Base-by-base conservation (phyloP, 2,888 invertebrate species). In the Scaptomyza reducta region DNA sequence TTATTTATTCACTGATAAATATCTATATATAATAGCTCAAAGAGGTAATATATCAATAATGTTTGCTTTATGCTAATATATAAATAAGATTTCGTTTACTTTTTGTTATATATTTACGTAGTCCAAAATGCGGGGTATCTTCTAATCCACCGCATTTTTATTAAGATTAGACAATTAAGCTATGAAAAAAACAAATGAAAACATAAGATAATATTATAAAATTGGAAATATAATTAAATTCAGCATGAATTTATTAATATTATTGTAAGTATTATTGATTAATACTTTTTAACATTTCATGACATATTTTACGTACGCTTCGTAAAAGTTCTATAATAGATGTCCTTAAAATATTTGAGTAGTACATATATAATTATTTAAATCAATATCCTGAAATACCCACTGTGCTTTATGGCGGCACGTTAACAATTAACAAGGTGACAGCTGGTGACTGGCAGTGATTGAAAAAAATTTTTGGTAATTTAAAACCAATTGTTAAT, bases 401-500 rank as follows among this genome's bases (percentile, higher is more conserved):
- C 14, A 51, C 58, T 65, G 62, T 71, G 50, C 61, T 38, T 60
- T 61, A 79, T 69, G 69, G 51, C 67, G 38, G 56, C 60, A 59
- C 64, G 68, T 84, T 77, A 82, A 56, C 64, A 67, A 47, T 65
- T 59, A 62, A 58, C 56, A 45, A 31, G 50, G 5, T 70, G 68
- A 63, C 77, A 70, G 53, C 44, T 54, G 29, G 7, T 13, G 53
- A 35, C 22, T 58, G 42, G 44, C 58, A 44, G 40, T 71, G 75
- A 74, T 60, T 62, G 72, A 67, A 62, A 70, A 10, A 64, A 6
- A 29, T 14, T 66, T 53, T 83, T 62, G 62, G 88, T 74, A 86
- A 86, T 62, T 70, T 45, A 61, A 88, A 62, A 86, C 88, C 72
- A n/a, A 82, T 66, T 82, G 79, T 82, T 74, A 69, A 68, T 73